A percentile compares a stretch with the other conserved stretches of the same genome.
phyloP scores from a whole-genome alignment of 2,888 invertebrate genomes.

The Xanthorhoe spadicearia region DNA sequence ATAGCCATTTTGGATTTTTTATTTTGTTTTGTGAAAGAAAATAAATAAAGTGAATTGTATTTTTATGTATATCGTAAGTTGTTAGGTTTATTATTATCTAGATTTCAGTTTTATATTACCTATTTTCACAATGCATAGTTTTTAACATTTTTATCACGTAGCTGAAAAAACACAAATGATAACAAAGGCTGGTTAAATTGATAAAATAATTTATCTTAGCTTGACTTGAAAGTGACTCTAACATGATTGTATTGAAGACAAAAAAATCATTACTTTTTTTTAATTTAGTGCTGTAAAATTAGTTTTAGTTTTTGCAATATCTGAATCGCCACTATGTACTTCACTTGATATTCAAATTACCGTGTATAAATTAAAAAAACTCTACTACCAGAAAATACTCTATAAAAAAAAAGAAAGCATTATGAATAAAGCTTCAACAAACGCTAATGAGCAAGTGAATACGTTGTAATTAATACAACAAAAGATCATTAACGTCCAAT shows the following conservation, averaged over 20 bases:
- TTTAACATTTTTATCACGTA: not conserved
- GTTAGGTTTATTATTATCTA: not conserved
- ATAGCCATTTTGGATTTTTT: not conserved
- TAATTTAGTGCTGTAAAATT: too few relatives aligned
- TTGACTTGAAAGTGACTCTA: too few relatives aligned
- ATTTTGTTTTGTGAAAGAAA: not conserved
- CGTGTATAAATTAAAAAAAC: too few relatives aligned
- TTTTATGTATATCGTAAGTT: not conserved
- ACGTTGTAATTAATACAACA: conserved; percentile 36
- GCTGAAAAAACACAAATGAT: too few relatives aligned
- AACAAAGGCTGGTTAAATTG: too few relatives aligned
- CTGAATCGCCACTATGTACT: too few relatives aligned
- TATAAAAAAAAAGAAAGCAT: not conserved
- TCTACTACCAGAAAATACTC: too few relatives aligned
- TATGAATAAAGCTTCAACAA: conserved; percentile 1
- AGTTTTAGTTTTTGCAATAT: too few relatives aligned
- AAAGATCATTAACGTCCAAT: conserved; percentile 41
- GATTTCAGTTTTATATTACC: not conserved
- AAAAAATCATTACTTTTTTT: too few relatives aligned
- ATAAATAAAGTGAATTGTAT: not conserved
- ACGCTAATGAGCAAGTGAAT: conserved; percentile 22
- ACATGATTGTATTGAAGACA: too few relatives aligned
- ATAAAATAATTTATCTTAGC: too few relatives aligned
- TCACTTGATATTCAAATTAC: too few relatives aligned
- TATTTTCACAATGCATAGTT: not conserved